Base-by-base conservation (phyloP, 2,888 invertebrate species). In the Charanyca ferruginea region DNA sequence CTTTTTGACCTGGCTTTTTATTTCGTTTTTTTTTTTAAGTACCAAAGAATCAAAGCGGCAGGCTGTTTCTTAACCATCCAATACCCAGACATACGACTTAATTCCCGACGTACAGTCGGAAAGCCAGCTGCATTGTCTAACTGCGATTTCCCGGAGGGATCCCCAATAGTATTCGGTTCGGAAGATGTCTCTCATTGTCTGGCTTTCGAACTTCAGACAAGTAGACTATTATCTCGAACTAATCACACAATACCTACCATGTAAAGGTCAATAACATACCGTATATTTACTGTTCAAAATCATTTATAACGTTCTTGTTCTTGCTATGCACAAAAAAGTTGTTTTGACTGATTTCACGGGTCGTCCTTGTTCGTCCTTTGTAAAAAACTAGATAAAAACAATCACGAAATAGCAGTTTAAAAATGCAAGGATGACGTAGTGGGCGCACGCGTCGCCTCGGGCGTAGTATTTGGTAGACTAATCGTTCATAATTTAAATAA, bases 401-500 rank as follows among this genome's bases (percentile, higher is more conserved):
- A 80, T 80, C 82, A 81, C 82, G 76, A 85, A 83, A 83, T 78
- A 76, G 83, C 86, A 87, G 69, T 80, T 86, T 85, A 77, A 79
- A 83, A 84, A 84, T 88, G 86, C 85, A 87, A 80, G 81, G 84
- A 85, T 90, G 89, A 87, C 86, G 89, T 85, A 85, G 81, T 71
- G 60, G 80, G 80, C 83, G 84, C 86, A 85, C 85, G 87, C 85
- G 87, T 83, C 78, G 83, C 85, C 84, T 76, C 78, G 53, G 86
- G 91, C 87, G 69, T 80, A 79, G 77, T 77, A 81, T 85, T 74
- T 83, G 80, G 77, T 79, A 78, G 83, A 83, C 87, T 87, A 88
- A 89, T 89, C 85, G 89, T 86, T 88, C 79, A 85, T 88, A 89
- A 90, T 91, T 91, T 88, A 85, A 87, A 87, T 90, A 90, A 90